Evolutionary conservation across 2,797 vertebrate species (phyloP).

Genomic region (Periophthalmus magnuspinnatus): DNA sequence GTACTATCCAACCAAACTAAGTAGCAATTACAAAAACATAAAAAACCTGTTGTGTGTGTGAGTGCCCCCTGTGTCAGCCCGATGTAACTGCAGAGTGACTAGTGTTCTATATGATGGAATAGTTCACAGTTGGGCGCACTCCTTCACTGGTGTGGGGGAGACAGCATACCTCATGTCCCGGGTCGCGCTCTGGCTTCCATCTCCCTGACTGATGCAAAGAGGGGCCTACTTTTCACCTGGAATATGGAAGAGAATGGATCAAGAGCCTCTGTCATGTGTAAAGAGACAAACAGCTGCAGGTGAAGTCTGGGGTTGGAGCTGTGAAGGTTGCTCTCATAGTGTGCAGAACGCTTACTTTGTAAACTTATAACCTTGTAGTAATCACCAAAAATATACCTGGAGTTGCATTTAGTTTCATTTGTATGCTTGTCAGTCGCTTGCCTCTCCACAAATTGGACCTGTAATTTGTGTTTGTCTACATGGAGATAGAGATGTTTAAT

Average conservation of each 20-base stretch:
- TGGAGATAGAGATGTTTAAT: no score
- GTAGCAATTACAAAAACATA: no score
- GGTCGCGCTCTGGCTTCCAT: constrained; percentile 63
- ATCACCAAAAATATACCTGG: not conserved
- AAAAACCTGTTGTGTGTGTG: not conserved
- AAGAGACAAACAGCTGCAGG: constrained; percentile 28
- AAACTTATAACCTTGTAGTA: not conserved
- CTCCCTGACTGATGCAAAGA: constrained; percentile 54
- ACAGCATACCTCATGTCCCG: constrained; percentile 56
- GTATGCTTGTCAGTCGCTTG: no score
- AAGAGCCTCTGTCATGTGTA: constrained; percentile 50
- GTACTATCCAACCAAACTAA: no score
- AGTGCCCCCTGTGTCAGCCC: constrained; percentile 63
- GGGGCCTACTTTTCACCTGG: constrained; percentile 32
- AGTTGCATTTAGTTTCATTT: no score
- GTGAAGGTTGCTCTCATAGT: not conserved
- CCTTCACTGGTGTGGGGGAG: constrained; percentile 60
- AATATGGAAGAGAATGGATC: constrained; percentile 66
- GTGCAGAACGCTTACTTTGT: not conserved
- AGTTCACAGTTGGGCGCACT: constrained; percentile 63
- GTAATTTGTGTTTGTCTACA: no score
- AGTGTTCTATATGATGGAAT: constrained; percentile 63
- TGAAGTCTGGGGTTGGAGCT: not conserved
- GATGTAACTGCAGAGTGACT: constrained; percentile 52
- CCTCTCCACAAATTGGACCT: no score